These are phyloP conservation scores for Cephus runcator DNA, from an alignment of 2,888 invertebrate genomes.

Conservation along the genomic window DNA sequence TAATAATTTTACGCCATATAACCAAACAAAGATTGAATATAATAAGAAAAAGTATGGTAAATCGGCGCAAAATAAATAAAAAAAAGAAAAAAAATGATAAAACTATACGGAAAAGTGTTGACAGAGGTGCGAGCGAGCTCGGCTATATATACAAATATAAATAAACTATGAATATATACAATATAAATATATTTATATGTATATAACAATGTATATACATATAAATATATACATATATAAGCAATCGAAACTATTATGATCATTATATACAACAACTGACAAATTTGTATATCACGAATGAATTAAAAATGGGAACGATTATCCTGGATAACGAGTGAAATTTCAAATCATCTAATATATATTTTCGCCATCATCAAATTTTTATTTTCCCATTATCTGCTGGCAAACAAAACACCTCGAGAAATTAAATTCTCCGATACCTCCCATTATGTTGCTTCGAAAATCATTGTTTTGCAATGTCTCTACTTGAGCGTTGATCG, in stretches of 20 bases:
- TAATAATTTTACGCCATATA: no score
- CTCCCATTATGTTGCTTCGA: no score
- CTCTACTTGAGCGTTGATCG: no score
- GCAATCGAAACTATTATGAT: slow-evolving; percentile 57
- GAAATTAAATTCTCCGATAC: no score
- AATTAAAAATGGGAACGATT: slow-evolving; percentile 57
- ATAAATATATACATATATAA: slow-evolving; percentile 51
- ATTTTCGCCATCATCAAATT: neutral
- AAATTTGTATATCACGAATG: slow-evolving; percentile 63
- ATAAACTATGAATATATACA: neutral
- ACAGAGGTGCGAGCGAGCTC: slow-evolving; percentile 11
- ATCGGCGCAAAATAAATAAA: slow-evolving; percentile 1
- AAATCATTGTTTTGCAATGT: no score
- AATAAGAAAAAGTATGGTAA: no score
- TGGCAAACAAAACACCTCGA: no score
- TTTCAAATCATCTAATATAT: no score
- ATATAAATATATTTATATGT: slow-evolving; percentile 9
- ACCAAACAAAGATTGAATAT: no score
- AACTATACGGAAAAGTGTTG: slow-evolving; percentile 9
- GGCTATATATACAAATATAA: no score
- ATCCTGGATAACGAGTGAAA: slow-evolving; percentile 43
- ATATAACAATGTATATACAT: slow-evolving; percentile 51
- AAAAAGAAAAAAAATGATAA: slow-evolving; percentile 8
- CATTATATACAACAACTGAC: slow-evolving; percentile 56
- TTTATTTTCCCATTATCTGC: neutral